These are phyloP conservation scores for Gibbula magus DNA, from an alignment of 2,888 invertebrate species.

Conservation along the genomic window DNA sequence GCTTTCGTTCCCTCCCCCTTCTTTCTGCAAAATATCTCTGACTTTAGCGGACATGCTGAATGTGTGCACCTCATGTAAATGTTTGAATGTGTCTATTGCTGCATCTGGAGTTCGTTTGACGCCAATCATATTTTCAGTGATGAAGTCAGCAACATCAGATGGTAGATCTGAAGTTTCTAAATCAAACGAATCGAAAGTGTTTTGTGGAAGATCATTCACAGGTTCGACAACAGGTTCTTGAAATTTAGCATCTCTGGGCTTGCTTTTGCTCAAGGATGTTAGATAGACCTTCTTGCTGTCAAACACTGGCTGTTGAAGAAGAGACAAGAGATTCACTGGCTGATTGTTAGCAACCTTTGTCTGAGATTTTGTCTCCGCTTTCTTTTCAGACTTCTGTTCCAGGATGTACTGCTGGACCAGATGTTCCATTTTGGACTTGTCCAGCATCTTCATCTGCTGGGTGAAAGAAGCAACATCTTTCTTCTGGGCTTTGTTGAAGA, in stretches of 20 bases:
- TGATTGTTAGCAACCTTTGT: not conserved
- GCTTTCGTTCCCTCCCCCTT: not conserved
- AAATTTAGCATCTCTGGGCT: not conserved
- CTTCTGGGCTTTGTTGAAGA: conserved; percentile 40
- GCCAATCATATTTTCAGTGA: conserved; percentile 48
- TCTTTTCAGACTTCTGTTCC: not conserved
- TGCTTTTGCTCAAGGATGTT: not conserved
- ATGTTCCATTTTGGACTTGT: not conserved
- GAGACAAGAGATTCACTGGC: conserved; percentile 30
- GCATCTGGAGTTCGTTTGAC: conserved; percentile 32
- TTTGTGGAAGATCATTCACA: not conserved
- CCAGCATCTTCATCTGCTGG: not conserved
- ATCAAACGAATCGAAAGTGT: not conserved
- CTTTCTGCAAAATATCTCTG: not conserved
- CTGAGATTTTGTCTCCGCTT: not conserved
- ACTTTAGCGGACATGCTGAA: not conserved
- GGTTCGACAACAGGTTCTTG: not conserved
- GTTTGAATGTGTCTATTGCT: not conserved
- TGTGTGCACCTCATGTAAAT: not conserved
- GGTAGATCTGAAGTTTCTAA: conserved; percentile 56
- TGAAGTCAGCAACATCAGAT: conserved; percentile 65
- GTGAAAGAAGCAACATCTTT: not conserved
- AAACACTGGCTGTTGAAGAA: conserved; percentile 31
- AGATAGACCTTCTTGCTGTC: not conserved
- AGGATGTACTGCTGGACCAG: not conserved